Conservation (phyloP, 2,113 vertebrate species). For the Speoplatyrhinus poulsoni region DNA sequence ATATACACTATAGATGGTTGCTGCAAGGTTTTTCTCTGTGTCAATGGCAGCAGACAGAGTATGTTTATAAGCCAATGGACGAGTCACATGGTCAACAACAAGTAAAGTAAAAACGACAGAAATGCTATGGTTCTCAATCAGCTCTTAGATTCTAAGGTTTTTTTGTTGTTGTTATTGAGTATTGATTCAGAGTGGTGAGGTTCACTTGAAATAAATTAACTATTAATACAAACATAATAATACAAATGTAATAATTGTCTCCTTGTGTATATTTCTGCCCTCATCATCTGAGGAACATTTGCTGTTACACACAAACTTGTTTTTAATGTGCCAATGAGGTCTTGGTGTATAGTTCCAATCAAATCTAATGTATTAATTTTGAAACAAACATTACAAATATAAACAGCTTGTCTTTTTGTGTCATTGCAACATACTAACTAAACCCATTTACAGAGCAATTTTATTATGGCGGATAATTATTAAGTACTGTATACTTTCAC, state of each 20-base stretch:
- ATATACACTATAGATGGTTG: neutral
- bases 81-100: conserved; percentile 34
- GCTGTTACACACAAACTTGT: neutral
- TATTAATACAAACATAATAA: neutral
- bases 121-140: conserved; percentile 14
- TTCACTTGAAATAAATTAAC: neutral
- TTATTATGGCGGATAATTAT: too few species aligned
- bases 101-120: neutral
- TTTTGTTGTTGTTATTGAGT: conserved; percentile 2
- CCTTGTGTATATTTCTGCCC: conserved; percentile 23
- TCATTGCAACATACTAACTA: too few species aligned
- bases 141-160: conserved; percentile 24
- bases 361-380: too few species aligned
- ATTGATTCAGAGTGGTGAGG: neutral
- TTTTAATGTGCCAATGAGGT: neutral
- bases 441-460: too few species aligned
- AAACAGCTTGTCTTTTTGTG: too few species aligned
- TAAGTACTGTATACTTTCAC: too few species aligned
- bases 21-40: neutral
- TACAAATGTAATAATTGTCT: conserved; percentile 42
- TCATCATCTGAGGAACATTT: conserved; percentile 26
- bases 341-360: too few species aligned
- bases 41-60: conserved; percentile 14
- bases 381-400: too few species aligned
- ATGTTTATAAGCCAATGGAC: neutral